Conservation (phyloP, 2,888 invertebrate species). For the Magallana nippona region DNA sequence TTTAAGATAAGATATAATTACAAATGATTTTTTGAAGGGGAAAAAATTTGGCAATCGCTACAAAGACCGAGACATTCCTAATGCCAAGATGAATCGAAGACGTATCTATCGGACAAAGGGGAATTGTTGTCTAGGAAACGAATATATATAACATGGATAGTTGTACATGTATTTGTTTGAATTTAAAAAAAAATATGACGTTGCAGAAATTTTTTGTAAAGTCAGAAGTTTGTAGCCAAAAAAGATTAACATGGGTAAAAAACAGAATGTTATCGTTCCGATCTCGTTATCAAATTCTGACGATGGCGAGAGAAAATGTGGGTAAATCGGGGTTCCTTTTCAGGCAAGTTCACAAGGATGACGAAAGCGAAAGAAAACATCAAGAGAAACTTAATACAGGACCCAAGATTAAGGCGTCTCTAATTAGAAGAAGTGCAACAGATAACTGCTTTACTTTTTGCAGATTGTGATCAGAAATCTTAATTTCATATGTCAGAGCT, state of each 20-base stretch:
- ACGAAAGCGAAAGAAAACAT: constrained; percentile 1
- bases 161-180: no score
- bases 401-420: neutral
- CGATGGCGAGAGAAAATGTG: constrained; percentile 8
- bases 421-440: neutral
- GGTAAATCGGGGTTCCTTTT: neutral
- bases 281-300: constrained; percentile 21
- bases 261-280: neutral
- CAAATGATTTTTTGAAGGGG: neutral
- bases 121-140: constrained; percentile 14
- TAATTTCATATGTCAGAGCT: constrained; percentile 27
- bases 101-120: neutral
- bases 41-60: no score
- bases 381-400: constrained; percentile 25
- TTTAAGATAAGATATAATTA: constrained; percentile 4
- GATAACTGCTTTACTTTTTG: neutral
- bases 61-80: no score
- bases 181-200: neutral
- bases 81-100: no score
- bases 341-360: constrained; percentile 2
- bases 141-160: neutral
- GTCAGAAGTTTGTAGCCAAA: neutral
- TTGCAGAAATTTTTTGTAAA: neutral
- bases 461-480: constrained; percentile 20
- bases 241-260: constrained; percentile 17